phyloP scores from a whole-genome alignment of 1,140 invertebrate species.

The Bilobella aurantiaca region DNA sequence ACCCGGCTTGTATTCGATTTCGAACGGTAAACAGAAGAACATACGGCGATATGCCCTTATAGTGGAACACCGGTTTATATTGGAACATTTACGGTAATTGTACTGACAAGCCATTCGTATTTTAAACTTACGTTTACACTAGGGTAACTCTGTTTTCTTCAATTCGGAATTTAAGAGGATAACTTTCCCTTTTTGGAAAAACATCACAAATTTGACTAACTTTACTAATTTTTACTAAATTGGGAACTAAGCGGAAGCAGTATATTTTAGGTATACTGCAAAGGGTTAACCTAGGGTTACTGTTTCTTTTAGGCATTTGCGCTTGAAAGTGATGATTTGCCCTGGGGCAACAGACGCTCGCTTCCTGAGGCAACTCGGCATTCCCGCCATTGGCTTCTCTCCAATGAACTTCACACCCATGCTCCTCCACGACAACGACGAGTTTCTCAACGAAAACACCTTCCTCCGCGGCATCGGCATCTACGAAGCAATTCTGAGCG shows the following conservation, averaged over 20 bases:
- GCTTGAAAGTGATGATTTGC: slow-evolving; percentile 8
- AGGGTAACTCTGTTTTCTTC: too few relatives aligned
- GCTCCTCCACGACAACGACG: slow-evolving; percentile 65
- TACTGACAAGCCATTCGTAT: too few relatives aligned
- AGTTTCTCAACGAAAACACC: slow-evolving; percentile 50
- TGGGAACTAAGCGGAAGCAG: not conserved
- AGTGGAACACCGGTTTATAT: too few relatives aligned
- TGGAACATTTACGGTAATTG: too few relatives aligned
- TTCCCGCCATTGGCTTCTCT: slow-evolving; percentile 65
- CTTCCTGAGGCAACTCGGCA: slow-evolving; percentile 36
- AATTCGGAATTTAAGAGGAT: too few relatives aligned
- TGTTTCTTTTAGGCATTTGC: slow-evolving; percentile 24
- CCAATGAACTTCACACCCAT: slow-evolving; percentile 63
- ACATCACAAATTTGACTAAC: too few relatives aligned
- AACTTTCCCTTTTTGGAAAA: too few relatives aligned
- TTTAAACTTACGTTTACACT: too few relatives aligned
- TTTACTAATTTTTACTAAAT: too few relatives aligned
- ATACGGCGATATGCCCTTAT: too few relatives aligned
- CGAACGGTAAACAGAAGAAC: too few relatives aligned
- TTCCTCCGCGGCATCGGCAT: slow-evolving; percentile 62
- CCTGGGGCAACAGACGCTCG: slow-evolving; percentile 16
- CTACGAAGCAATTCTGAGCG: slow-evolving; percentile 42
- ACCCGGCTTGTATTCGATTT: too few relatives aligned
- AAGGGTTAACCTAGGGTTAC: not conserved
- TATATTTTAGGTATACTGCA: not conserved